A percentile compares a stretch with the other conserved stretches of the same genome.
Evolutionary conservation across 2,113 vertebrate species (phyloP).

Genomic region (Entelurus aequoreus): DNA sequence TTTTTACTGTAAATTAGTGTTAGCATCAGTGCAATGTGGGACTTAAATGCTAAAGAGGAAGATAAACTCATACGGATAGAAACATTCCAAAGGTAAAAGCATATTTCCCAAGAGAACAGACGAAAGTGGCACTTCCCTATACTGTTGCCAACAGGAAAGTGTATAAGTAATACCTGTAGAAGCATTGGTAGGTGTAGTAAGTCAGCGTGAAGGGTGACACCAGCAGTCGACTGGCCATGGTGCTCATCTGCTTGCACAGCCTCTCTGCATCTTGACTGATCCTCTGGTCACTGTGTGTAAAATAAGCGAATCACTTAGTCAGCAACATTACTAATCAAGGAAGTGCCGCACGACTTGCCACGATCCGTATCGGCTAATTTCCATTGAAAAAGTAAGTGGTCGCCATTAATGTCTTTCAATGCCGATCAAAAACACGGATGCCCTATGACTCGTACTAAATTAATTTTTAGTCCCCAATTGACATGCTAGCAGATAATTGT

Average conservation of each 20-base stretch:
- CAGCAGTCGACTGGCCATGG: slow-evolving; percentile 84
- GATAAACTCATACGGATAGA: too few relatives aligned
- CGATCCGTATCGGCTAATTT: too few relatives aligned
- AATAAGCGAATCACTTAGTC: not conserved
- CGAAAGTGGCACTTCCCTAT: not conserved
- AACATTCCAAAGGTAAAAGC: not conserved
- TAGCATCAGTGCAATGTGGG: too few relatives aligned
- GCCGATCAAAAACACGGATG: too few relatives aligned
- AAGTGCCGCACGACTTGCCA: too few relatives aligned
- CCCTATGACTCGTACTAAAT: too few relatives aligned
- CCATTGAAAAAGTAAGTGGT: too few relatives aligned
- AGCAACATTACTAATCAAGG: not conserved
- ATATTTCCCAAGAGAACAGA: not conserved
- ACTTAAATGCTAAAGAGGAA: too few relatives aligned
- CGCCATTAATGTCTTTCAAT: too few relatives aligned
- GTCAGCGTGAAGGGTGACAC: slow-evolving; percentile 85
- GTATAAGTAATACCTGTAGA: slow-evolving; percentile 72
- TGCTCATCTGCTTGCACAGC: slow-evolving; percentile 89
- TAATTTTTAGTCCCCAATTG: too few relatives aligned
- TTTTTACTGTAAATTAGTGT: too few relatives aligned
- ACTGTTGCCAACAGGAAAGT: not conserved
- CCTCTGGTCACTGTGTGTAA: slow-evolving; percentile 83
- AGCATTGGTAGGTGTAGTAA: slow-evolving; percentile 95
- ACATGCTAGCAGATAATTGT: too few relatives aligned
- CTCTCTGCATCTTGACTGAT: slow-evolving; percentile 95